Conservation (phyloP, 1,140 invertebrate species). For the Drosophila sp. region DNA sequence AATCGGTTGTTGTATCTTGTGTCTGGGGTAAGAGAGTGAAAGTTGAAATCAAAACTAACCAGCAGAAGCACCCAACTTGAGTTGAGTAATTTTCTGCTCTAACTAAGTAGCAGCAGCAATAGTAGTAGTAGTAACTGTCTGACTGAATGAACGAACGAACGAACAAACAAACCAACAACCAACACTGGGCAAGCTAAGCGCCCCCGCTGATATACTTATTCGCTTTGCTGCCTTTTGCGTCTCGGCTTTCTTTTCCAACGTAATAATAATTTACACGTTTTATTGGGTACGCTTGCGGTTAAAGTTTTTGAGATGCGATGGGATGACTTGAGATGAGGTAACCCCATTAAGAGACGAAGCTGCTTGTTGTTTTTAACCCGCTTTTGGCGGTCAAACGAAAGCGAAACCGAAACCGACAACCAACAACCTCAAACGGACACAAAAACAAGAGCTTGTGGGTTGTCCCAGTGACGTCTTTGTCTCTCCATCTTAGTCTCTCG, state of each 20-base stretch:
- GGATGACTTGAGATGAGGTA: conserved; percentile 15
- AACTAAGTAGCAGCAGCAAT: neutral
- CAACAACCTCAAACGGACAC: neutral
- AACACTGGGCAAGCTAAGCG: neutral
- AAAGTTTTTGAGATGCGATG: neutral
- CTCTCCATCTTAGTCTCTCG: neutral
- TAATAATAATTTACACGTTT: conserved; percentile 21
- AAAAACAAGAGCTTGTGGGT: conserved; percentile 10
- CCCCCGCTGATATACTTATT: neutral
- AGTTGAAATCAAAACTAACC: conserved; percentile 17
- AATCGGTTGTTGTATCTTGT: conserved; percentile 9
- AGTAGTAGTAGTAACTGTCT: neutral
- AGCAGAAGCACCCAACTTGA: conserved; percentile 2
- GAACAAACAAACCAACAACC: too few relatives aligned
- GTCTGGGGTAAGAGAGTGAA: conserved; percentile 19
- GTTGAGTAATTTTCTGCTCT: conserved; percentile 23
- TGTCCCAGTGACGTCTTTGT: conserved; percentile 19
- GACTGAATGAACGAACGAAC: neutral
- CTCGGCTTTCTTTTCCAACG: conserved; percentile 15
- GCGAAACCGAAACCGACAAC: conserved; percentile 3
- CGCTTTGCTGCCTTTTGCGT: neutral
- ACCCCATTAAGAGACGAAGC: conserved; percentile 8
- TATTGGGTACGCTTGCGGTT: conserved; percentile 8
- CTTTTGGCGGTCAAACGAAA: conserved; percentile 21
- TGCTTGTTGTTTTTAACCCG: conserved; percentile 2